Evolutionary conservation across 2,797 vertebrate genomes (phyloP).

Genomic region (Notolepis coatsorum): DNA sequence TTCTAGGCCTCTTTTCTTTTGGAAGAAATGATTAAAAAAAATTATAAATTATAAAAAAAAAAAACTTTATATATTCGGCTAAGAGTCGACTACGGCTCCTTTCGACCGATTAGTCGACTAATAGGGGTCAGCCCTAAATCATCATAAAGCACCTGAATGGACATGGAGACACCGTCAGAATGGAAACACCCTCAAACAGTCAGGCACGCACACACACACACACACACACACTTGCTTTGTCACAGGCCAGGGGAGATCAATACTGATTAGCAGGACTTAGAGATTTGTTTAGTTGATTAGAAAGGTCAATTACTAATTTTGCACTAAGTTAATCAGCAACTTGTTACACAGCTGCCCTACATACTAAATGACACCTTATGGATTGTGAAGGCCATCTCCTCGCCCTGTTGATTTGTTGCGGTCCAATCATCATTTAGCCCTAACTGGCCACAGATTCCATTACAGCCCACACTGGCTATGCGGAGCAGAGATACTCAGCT

Average conservation of each 20-base stretch:
- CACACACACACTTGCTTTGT: constrained; percentile 44
- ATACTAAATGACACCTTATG: constrained; percentile 81
- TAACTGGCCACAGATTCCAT: constrained; percentile 43
- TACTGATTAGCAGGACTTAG: constrained; percentile 86
- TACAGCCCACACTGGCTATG: constrained; percentile 11
- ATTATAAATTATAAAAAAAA: too few relatives aligned
- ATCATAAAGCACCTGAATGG: too few relatives aligned
- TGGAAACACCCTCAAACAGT: neutral
- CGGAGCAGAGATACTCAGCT: neutral
- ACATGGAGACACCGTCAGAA: too few relatives aligned
- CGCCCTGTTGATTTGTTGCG: constrained; percentile 70
- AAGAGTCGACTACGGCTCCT: too few relatives aligned
- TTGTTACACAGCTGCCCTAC: constrained; percentile 79
- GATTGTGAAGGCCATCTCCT: constrained; percentile 67
- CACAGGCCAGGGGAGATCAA: constrained; percentile 76
- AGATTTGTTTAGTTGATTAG: constrained; percentile 90
- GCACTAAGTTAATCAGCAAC: constrained; percentile 89
- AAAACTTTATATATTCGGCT: too few relatives aligned
- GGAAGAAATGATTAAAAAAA: too few relatives aligned
- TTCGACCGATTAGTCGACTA: too few relatives aligned
- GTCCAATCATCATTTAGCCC: constrained; percentile 70
- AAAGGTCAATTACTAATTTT: constrained; percentile 91
- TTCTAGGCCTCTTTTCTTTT: too few relatives aligned
- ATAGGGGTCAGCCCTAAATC: too few relatives aligned
- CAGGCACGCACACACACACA: neutral